Evolutionary conservation across 1,140 invertebrate species (phyloP).

Genomic region (Hylaeus volcanicus): DNA sequence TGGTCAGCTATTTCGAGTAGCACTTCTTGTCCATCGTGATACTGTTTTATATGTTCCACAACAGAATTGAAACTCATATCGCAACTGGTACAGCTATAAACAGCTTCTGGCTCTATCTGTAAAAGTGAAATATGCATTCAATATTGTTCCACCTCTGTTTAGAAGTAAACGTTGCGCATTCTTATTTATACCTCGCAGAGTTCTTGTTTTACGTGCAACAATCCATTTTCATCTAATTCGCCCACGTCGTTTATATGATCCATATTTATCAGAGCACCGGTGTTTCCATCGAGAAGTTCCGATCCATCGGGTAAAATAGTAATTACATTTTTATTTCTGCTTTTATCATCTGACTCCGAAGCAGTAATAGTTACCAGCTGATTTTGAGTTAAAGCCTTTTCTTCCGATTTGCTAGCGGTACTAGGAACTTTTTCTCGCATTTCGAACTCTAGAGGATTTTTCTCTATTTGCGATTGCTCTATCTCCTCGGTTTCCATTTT

Average conservation of each 20-base stretch:
- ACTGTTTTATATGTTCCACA: slow-evolving; percentile 84
- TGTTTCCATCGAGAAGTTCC: slow-evolving; percentile 59
- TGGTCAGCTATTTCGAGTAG: slow-evolving; percentile 81
- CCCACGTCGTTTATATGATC: slow-evolving; percentile 65
- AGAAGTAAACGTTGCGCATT: not conserved
- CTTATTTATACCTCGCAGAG: slow-evolving; percentile 65
- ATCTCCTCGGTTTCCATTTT: slow-evolving; percentile 61
- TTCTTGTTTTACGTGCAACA: slow-evolving; percentile 74
- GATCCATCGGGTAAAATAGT: slow-evolving; percentile 66
- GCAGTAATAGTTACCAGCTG: slow-evolving; percentile 67
- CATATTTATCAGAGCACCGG: slow-evolving; percentile 64
- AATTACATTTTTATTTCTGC: slow-evolving; percentile 66
- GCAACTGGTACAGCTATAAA: slow-evolving; percentile 84
- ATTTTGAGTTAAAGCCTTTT: slow-evolving; percentile 35
- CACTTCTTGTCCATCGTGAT: slow-evolving; percentile 85
- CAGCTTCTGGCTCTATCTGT: slow-evolving; percentile 73
- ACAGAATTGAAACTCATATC: slow-evolving; percentile 84
- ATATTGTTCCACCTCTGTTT: not conserved
- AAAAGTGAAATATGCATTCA: not conserved
- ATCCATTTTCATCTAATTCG: slow-evolving; percentile 62
- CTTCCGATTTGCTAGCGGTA: slow-evolving; percentile 12
- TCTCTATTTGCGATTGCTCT: slow-evolving; percentile 19
- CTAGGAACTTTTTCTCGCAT: slow-evolving; percentile 43
- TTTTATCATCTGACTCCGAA: slow-evolving; percentile 57
- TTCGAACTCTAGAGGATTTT: slow-evolving; percentile 60